Base-by-base conservation (phyloP, 2,888 invertebrate species). In the Linhomoeus sp. region DNA sequence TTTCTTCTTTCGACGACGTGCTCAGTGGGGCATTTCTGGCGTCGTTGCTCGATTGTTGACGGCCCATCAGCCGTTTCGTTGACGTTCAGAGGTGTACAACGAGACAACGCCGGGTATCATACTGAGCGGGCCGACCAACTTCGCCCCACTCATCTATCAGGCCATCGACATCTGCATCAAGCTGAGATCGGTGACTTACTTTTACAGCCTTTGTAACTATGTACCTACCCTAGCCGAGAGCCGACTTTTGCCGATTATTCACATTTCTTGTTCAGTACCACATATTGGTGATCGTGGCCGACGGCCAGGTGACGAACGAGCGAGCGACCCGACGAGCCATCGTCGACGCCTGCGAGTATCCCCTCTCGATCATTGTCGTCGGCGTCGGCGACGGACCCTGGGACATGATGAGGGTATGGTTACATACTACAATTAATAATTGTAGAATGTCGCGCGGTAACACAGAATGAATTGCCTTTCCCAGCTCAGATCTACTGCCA, bases 301-400 rank as follows among this genome's bases (percentile, higher is more conserved):
- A 72, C 54, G 72, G 72, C 15, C 72, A 72, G 55, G 70, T 72
- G 43, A 67, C 69, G 2, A 67, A 66, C 46, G 71, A 72, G 53
- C 55, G 63, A 22, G 66, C 66, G 2, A 70, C 71, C 2, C 56
- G 62, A 2, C 58, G 66, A n/a, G 70, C 72, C 14, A 70, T 72
- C 19, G 70, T 70, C 1, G 66, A 67, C 37, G 72, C 72, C 2
- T 70, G 70, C 35, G 61, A 64, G 48, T 68, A 64, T 53, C 70
- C 72, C 2, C 58, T 72, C 22, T 70, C 70, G 2, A 70, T 72
- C 46, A 65, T 72, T 45, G 65, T 71, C 48, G 68, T 72, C 1
- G 72, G 72, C 1, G 71, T 72, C 7, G 72, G 72, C 17, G 72
- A 71, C 53, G 72, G 71, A 17, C 72, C 72, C 0, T 72, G 71